Evolutionary conservation across 2,113 vertebrate species (phyloP).

Genomic region (Cettia cetti): DNA sequence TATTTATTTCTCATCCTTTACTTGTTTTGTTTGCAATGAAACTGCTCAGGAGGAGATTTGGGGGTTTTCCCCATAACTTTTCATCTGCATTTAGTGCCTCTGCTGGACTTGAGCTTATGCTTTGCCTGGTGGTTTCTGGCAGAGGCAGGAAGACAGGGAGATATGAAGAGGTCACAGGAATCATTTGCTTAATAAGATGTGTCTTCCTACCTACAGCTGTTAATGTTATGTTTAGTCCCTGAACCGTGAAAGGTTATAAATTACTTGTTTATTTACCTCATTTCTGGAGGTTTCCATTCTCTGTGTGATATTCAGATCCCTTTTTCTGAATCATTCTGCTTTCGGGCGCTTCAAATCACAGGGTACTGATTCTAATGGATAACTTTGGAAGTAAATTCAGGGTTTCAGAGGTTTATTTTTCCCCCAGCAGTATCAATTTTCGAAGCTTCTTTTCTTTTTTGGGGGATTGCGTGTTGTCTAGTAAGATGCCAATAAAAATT

Average conservation of each 20-base stretch:
- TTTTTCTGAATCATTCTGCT: not conserved
- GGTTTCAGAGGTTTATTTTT: not conserved
- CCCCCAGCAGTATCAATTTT: not conserved
- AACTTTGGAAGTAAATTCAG: not conserved
- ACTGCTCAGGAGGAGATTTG: not conserved
- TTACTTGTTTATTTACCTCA: not conserved
- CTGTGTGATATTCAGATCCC: not conserved
- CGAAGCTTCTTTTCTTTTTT: not conserved
- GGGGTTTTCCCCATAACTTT: not conserved
- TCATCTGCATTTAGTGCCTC: not conserved
- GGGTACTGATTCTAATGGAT: not conserved
- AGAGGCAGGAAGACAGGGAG: not conserved
- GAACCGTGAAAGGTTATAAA: not conserved
- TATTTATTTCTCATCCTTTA: not conserved
- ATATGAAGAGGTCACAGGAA: not conserved
- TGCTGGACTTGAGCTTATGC: not conserved
- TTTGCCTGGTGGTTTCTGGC: not conserved
- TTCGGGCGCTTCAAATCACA: not conserved
- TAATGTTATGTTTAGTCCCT: not conserved
- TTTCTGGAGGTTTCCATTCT: not conserved
- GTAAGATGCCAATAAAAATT: not conserved
- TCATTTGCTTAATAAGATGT: not conserved
- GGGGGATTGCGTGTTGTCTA: rapidly evolving
- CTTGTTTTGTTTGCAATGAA: not conserved
- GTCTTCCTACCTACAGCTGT: not conserved